Conservation (phyloP, 2,113 vertebrate genomes). For the Dolichotis patagonum region DNA sequence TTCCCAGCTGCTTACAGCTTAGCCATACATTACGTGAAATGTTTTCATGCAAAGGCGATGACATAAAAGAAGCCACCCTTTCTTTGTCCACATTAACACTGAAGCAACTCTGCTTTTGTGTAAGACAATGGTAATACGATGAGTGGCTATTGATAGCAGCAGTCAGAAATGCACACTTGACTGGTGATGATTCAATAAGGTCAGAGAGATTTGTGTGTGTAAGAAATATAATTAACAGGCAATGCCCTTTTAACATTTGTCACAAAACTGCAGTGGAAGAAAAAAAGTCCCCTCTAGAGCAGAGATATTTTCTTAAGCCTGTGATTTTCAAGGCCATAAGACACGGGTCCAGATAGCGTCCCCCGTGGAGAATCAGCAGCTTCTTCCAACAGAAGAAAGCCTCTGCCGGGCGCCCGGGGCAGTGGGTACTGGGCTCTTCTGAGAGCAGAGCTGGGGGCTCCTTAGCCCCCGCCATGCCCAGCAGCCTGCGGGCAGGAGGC, state of each 20-base stretch:
- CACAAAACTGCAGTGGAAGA: background rate
- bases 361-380: rapidly evolving
- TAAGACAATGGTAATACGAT: background rate
- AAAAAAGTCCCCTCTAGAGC: background rate
- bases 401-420: rapidly evolving
- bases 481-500: background rate
- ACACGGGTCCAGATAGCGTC: rapidly evolving
- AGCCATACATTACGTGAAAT: background rate
- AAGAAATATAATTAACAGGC: background rate
- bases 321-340: background rate
- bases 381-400: background rate
- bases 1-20: background rate
- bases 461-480: rapidly evolving
- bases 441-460: background rate
- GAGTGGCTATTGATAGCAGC: background rate
- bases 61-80: background rate
- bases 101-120: background rate
- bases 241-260: background rate
- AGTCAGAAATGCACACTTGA: background rate
- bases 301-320: background rate
- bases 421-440: background rate
- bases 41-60: constrained; percentile 2
- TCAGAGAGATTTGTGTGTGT: constrained; percentile 20
- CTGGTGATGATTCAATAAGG: background rate
- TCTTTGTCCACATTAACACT: background rate